These are phyloP conservation scores for Actenoides lindsayi DNA, from an alignment of 2,113 vertebrate genomes.

Conservation along the genomic window DNA sequence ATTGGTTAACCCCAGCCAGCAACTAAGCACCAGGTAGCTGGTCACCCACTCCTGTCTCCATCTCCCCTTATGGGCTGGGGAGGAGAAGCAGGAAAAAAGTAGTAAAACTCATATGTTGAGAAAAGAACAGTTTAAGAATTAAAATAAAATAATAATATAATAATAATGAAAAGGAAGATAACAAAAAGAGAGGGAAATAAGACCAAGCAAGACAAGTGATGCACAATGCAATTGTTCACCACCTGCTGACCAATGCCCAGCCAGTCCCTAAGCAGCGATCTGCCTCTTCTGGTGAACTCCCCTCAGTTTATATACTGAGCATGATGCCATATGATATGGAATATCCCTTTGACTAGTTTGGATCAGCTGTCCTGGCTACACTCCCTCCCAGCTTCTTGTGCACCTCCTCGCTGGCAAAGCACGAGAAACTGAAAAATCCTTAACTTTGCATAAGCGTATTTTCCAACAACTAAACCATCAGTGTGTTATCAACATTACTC, in stretches of 20 bases:
- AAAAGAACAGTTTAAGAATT: neutral
- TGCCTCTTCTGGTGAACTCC: neutral
- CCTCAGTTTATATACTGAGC: neutral
- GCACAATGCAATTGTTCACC: neutral
- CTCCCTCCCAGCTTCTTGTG: neutral
- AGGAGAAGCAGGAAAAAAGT: neutral
- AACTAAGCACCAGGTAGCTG: neutral
- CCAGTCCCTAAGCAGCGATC: neutral
- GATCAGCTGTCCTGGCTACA: neutral
- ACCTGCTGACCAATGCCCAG: neutral
- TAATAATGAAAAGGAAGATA: neutral
- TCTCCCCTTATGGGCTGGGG: too few species aligned
- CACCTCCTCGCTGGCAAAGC: neutral
- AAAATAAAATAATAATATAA: neutral
- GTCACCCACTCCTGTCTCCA: neutral
- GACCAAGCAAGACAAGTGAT: neutral
- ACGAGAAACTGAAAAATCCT: neutral
- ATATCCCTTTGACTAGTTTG: neutral
- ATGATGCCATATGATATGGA: neutral
- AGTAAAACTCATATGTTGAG: neutral
- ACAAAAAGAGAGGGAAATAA: neutral
- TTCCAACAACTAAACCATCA: neutral
- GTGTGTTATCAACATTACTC: neutral
- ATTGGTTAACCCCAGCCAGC: neutral
- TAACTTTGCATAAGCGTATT: neutral